Base-by-base conservation (phyloP, 1,140 invertebrate genomes). In the Delia radicum region DNA sequence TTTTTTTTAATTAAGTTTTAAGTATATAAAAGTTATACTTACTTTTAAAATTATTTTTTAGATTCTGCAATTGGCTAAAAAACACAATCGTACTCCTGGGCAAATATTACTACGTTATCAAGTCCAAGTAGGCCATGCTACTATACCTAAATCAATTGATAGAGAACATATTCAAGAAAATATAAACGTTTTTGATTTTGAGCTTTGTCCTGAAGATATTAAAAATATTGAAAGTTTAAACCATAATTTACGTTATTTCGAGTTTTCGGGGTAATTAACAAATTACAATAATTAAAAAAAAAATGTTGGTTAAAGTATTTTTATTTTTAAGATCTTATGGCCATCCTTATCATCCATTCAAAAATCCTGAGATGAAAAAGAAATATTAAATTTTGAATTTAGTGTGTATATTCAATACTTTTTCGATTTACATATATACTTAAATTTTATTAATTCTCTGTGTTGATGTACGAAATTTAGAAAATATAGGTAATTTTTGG, bases 91-190 rank as follows among this genome's bases (percentile, higher is more conserved):
- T 80, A 89, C 89, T 6, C 80, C 90, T 1, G 93, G 93, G 4
- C 94, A 95, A 81, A 87, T 95, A 42, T 87, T 91, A n/a, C 84
- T 94, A 67, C 88, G 90, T 63, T 93, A 91, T 80, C 82, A 89
- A 81, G 87, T 88, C 15, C 90, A 94, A 76, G 86, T 90, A 48
- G 91, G 90, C 0, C 83, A 91, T 3, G 87, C 90, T 7, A 90
- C 91, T 0, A 93, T 96, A 78, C 94, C 94, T 1, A 94, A 95
- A 80, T 94, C 93, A 1, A 88, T 90, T 1, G 93, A 89, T 77
- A 88, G 90, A 77, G 81, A 87, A 4, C 89, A 94, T 42, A 91
- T 96, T 63, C 87, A 87, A 10, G 88, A 93, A 75, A 96, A 96
- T 79, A 90, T 94, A 18, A 85, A 92, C 61, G 84, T 94, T 48